Conservation (phyloP, 2,888 invertebrate genomes). For the Lottia scabra region DNA sequence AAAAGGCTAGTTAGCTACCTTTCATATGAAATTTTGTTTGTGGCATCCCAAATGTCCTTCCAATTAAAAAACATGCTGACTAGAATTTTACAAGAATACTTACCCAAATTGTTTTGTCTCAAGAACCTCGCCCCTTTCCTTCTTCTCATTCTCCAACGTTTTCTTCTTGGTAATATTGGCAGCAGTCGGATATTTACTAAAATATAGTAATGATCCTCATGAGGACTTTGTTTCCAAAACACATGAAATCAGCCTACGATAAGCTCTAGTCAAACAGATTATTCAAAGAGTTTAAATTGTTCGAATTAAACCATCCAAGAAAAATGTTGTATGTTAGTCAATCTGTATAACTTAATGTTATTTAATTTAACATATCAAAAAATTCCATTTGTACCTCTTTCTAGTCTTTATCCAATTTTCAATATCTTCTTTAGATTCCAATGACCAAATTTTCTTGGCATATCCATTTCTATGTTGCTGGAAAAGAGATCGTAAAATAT, state of each 20-base stretch:
- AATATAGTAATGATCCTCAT: slow-evolving; percentile 6
- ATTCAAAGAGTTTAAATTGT: too few relatives aligned
- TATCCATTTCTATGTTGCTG: slow-evolving; percentile 85
- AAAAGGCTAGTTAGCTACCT: too few relatives aligned
- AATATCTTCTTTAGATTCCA: slow-evolving; percentile 85
- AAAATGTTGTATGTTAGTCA: too few relatives aligned
- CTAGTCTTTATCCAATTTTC: slow-evolving; percentile 87
- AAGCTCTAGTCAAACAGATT: too few relatives aligned
- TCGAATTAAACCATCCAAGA: too few relatives aligned
- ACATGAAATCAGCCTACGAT: too few relatives aligned
- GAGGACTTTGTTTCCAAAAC: too few relatives aligned
- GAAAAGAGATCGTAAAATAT: slow-evolving; percentile 13
- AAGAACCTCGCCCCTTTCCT: slow-evolving; percentile 79
- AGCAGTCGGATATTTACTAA: slow-evolving; percentile 80
- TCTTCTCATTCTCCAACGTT: slow-evolving; percentile 76
- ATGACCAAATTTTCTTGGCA: slow-evolving; percentile 81
- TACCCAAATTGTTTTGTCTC: slow-evolving; percentile 62
- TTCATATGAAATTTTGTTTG: too few relatives aligned
- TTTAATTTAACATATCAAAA: too few relatives aligned
- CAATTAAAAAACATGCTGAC: too few relatives aligned
- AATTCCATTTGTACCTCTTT: slow-evolving; percentile 71
- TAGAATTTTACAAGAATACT: neutral
- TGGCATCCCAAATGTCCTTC: too few relatives aligned
- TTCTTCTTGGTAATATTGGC: slow-evolving; percentile 77
- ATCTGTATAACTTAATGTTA: too few relatives aligned